Conservation (phyloP, 2,113 vertebrate species). For the human (Homo sapiens) region GRCh38 chr2:160756001-160756500, state of each 20-base stretch:
- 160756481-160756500: neutral
- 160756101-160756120: neutral
- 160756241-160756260: neutral
- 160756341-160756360: neutral
- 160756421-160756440: neutral
- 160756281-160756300: neutral
- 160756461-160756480: neutral
- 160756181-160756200: slow-evolving; percentile 17
- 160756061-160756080: slow-evolving; percentile 29
- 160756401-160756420: neutral
- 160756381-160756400: slow-evolving; percentile 19
- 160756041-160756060: slow-evolving; percentile 37
- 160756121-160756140: slow-evolving; percentile 41
- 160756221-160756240: neutral
- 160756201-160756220: neutral
- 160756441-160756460: slow-evolving; percentile 18
- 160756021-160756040: slow-evolving; percentile 34
- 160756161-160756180: slow-evolving; percentile 12
- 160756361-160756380: neutral
- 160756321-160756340: neutral
- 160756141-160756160: slow-evolving; percentile 36
- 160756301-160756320: neutral
- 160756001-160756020: neutral
- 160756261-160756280: neutral
- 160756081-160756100: slow-evolving; percentile 6